A percentile compares a stretch with the other conserved stretches of the same genome.
These are phyloP conservation scores for Enoplosus armatus DNA, from an alignment of 2,797 vertebrate genomes.

Conservation along the genomic window DNA sequence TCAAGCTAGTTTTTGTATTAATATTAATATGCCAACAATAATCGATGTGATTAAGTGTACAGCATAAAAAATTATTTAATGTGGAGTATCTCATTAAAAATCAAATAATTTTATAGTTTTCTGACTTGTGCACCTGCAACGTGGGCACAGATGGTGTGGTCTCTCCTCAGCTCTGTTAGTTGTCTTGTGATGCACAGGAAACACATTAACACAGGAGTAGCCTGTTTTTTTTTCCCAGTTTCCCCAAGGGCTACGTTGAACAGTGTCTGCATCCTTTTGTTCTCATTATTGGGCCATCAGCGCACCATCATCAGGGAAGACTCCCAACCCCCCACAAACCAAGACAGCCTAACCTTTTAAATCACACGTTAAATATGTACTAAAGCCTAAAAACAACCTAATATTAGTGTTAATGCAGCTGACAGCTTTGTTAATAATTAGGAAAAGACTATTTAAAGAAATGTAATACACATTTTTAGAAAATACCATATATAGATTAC, in stretches of 20 bases:
- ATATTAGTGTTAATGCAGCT: not conserved
- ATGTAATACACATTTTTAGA: not conserved
- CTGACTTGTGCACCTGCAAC: slow-evolving; percentile 22
- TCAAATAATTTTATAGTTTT: not conserved
- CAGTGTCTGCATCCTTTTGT: slow-evolving; percentile 45
- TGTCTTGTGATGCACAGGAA: slow-evolving; percentile 38
- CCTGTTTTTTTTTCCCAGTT: slow-evolving; percentile 28
- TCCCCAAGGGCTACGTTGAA: slow-evolving; percentile 28
- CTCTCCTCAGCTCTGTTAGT: slow-evolving; percentile 22
- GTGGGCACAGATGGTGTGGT: slow-evolving; percentile 51
- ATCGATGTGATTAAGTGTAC: not conserved
- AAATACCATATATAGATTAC: too few species aligned
- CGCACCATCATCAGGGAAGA: slow-evolving; percentile 19
- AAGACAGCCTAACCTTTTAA: slow-evolving; percentile 31
- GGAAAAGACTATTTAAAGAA: not conserved
- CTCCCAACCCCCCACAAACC: slow-evolving; percentile 22
- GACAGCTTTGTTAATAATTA: not conserved
- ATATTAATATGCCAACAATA: not conserved
- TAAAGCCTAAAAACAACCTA: not conserved
- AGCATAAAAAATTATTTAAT: not conserved
- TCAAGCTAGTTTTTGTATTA: not conserved
- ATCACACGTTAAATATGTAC: slow-evolving; percentile 21
- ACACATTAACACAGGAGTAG: slow-evolving; percentile 52
- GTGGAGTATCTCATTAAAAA: not conserved
- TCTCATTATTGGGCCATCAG: slow-evolving; percentile 55